Percentiles rank a stretch among this genome's conserved stretches.
Conservation (phyloP, 1,140 invertebrate species). For the Babylonia areolata region DNA sequence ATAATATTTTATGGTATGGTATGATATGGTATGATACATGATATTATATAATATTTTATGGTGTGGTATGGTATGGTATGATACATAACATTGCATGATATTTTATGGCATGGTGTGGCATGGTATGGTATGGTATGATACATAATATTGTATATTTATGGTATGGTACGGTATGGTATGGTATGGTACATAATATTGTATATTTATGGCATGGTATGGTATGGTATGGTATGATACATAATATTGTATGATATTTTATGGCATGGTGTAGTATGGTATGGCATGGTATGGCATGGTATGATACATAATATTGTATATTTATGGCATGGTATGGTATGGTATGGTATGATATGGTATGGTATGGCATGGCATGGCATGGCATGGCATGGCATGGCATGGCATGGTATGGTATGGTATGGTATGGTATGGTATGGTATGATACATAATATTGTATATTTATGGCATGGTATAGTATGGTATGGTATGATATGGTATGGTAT, state of each 20-base stretch:
- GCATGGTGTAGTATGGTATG: slow-evolving; percentile 43
- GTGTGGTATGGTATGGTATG: too few relatives aligned
- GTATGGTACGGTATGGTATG: slow-evolving; percentile 56
- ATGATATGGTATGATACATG: too few relatives aligned
- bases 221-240: slow-evolving; percentile 54
- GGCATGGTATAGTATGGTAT: slow-evolving; percentile 56
- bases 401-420: slow-evolving; percentile 56
- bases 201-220: slow-evolving; percentile 55
- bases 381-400: slow-evolving; percentile 47
- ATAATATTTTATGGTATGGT: too few relatives aligned
- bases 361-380: slow-evolving; percentile 27
- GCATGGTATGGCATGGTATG: slow-evolving; percentile 53
- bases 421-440: slow-evolving; percentile 54
- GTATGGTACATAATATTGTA: slow-evolving; percentile 55
- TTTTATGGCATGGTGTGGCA: slow-evolving; percentile 47
- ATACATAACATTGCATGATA: too few relatives aligned
- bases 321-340: slow-evolving; percentile 56
- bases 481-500: slow-evolving; percentile 56
- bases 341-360: slow-evolving; percentile 54
- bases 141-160: slow-evolving; percentile 35
- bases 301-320: too few relatives aligned
- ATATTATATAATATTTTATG: too few relatives aligned
- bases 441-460: slow-evolving; percentile 33
- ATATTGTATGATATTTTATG: slow-evolving; percentile 40
- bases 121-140: slow-evolving; percentile 33